A percentile compares a stretch with the other conserved stretches of the same genome.
Evolutionary conservation across 2,113 vertebrate genomes (phyloP).

Genomic region (Spheniscus mendiculus): DNA sequence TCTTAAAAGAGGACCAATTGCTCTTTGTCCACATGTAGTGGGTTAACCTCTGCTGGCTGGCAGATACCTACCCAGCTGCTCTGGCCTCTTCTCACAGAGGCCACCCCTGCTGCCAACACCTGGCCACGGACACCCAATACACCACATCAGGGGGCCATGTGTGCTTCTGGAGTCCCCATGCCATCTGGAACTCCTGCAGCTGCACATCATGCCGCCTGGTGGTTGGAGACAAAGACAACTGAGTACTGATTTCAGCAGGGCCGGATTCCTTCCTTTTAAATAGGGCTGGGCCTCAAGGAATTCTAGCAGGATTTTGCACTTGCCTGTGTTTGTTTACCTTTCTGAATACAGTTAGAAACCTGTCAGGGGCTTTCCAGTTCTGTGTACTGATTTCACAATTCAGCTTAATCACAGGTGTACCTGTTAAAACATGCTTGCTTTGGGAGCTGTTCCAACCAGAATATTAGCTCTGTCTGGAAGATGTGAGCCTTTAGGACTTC

Average conservation of each 20-base stretch:
- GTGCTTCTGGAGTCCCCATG: neutral
- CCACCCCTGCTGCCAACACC: neutral
- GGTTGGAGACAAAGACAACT: neutral
- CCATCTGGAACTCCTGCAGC: neutral
- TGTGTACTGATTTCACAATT: neutral
- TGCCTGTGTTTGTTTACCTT: neutral
- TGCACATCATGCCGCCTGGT: neutral
- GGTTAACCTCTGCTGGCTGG: neutral
- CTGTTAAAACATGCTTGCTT: slow-evolving; percentile 40
- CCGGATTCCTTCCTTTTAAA: neutral
- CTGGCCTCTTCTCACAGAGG: neutral
- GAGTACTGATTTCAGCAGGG: neutral
- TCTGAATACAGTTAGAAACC: neutral
- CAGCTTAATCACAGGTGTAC: neutral
- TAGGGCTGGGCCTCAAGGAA: neutral
- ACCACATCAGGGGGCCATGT: neutral
- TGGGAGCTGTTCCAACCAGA: slow-evolving; percentile 12
- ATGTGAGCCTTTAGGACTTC: neutral
- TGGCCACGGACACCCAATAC: neutral
- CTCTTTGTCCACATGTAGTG: neutral
- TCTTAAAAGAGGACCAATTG: neutral
- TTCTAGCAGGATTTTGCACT: neutral
- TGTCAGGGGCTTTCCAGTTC: neutral
- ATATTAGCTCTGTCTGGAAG: neutral
- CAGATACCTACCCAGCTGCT: fast-evolving